Conservation (phyloP, 2,888 invertebrate genomes). For the Charanyca ferruginea region DNA sequence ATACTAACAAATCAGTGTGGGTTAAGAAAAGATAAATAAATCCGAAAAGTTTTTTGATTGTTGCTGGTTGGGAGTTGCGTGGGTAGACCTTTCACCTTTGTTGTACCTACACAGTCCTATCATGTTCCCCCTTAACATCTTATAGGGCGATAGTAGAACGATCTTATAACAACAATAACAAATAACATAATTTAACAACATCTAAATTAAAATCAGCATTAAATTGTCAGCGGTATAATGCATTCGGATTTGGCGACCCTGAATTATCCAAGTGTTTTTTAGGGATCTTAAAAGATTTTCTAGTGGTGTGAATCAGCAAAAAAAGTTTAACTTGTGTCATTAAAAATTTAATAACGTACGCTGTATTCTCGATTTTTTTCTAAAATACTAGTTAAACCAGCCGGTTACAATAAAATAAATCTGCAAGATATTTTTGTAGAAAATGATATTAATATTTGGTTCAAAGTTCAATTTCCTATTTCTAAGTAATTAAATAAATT, state of each 20-base stretch:
- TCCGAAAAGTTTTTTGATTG: background rate
- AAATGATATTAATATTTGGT: too few relatives aligned
- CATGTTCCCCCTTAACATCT: background rate
- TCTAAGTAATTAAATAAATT: too few relatives aligned
- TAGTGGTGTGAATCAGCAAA: background rate
- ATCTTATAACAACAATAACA: too few relatives aligned
- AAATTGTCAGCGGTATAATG: background rate
- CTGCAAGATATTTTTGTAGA: background rate
- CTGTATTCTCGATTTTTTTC: too few relatives aligned
- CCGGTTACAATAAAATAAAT: too few relatives aligned
- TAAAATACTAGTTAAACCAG: too few relatives aligned
- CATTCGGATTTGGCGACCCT: too few relatives aligned
- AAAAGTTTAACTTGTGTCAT: background rate
- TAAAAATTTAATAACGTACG: too few relatives aligned
- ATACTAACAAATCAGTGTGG: background rate
- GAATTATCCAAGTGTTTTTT: background rate
- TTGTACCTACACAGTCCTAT: background rate
- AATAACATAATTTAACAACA: too few relatives aligned
- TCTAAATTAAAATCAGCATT: background rate
- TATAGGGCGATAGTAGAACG: background rate
- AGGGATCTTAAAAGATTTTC: background rate
- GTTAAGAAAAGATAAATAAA: background rate
- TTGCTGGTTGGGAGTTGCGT: constrained; percentile 2
- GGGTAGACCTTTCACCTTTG: constrained; percentile 32
- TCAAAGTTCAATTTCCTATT: too few relatives aligned